Percentiles rank a stretch among this genome's conserved stretches.
Conservation (phyloP, 2,797 vertebrate genomes). For the Notolepis coatsorum region DNA sequence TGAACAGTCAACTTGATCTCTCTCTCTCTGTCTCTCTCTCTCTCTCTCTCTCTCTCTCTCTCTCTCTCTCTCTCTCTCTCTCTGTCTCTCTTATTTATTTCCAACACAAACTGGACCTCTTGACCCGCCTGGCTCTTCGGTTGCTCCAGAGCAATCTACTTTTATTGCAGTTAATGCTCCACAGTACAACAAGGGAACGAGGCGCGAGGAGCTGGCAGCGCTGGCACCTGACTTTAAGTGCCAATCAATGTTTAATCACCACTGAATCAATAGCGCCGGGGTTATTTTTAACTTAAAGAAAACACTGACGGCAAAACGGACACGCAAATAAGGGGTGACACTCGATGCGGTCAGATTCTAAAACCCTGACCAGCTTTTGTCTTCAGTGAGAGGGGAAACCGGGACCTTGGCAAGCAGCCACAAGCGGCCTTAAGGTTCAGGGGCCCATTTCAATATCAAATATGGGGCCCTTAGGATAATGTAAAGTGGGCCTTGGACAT, state of each 20-base stretch:
- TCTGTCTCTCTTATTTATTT: too few relatives aligned
- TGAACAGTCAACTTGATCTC: slow-evolving; percentile 48
- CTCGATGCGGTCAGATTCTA: neutral
- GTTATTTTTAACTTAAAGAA: slow-evolving; percentile 55
- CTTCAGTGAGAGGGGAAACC: too few relatives aligned
- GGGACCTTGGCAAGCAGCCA: neutral
- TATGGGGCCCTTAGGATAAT: too few relatives aligned
- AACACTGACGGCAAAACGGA: slow-evolving; percentile 25
- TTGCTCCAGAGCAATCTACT: slow-evolving; percentile 69
- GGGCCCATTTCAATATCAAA: too few relatives aligned
- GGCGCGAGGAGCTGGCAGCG: slow-evolving; percentile 43
- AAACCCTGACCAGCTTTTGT: slow-evolving; percentile 23
- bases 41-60: too few relatives aligned
- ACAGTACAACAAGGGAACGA: slow-evolving; percentile 49
- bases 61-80: too few relatives aligned
- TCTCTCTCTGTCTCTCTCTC: too few relatives aligned
- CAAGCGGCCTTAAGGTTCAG: too few relatives aligned
- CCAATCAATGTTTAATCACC: slow-evolving; percentile 78
- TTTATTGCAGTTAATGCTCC: slow-evolving; percentile 80
- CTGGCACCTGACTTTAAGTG: slow-evolving; percentile 49
- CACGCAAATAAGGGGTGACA: slow-evolving; percentile 20
- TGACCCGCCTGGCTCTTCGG: slow-evolving; percentile 53
- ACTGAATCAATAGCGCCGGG: slow-evolving; percentile 57
- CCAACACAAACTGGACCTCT: slow-evolving; percentile 70
- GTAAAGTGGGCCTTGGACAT: too few relatives aligned